Evolutionary conservation across 2,113 vertebrate species (phyloP), one percentile per base, ranked within the genome.

Genomic region (Plotosus lineatus): DNA sequence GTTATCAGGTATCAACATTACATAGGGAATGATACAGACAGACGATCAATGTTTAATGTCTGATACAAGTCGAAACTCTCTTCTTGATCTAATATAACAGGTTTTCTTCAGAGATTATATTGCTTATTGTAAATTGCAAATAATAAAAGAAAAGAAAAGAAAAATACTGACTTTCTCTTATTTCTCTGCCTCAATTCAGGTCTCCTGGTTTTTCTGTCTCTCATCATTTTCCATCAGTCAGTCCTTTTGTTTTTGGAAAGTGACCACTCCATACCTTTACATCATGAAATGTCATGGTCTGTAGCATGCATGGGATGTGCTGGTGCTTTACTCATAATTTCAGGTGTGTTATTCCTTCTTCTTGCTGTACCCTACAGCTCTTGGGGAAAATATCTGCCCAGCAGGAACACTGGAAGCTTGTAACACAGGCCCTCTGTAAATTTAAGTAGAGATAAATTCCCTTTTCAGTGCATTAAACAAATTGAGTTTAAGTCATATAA

Each of bases 231-330:
- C 90, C 94, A 95, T 78, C 94, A 94, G 84, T 94, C 95, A 0
- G 92, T 97, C 6, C 48, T 84, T 21, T 92, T 90, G 6, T 89
- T 95, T 8, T 85, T 97, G 44, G 88, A 86, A 82, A 93, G 90
- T 14, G 92, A 93, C 79, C 87, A 90, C 84, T 86, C 88, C 0
- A 89, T 94, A 23, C 91, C 91, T 0, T 90, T 97, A 36, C 87
- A 92, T 68, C 93, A 95, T 0, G 90, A 95, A 81, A 93, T 96
- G 73, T 94, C 95, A 44, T 96, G 95, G 95, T 96, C 95, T 0
- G 91, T 94, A 84, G 92, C 92, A 12, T 96, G 94, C 2, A 81
- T 93, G 0, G 90, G 93, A 78, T 93, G 91, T 0, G 94, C 95
- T 0, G 91, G 92, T 4, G 85, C 88, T 3, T 61, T 95, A 61